Base-by-base conservation (phyloP, 2,113 vertebrate species). In the Hippolais icterina region DNA sequence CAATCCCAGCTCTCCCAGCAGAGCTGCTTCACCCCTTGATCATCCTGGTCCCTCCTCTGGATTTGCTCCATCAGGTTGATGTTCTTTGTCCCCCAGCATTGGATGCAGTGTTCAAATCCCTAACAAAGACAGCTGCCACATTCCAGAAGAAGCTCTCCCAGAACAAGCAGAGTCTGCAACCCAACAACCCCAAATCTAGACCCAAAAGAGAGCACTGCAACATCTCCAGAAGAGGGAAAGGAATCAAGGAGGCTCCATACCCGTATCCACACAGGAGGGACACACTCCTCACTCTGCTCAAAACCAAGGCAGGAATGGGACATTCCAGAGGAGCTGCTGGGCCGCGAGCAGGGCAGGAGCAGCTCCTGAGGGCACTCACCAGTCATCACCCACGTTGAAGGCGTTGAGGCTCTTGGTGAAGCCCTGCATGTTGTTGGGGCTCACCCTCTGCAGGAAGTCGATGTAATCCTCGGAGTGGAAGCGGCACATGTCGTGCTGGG, bases 391-490 rank as follows among this genome's bases (percentile, higher is more conserved):
- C 49, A 99, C 99, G 3, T 99, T 99, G 97, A 99, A 99, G 69
- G 99, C 98, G 17, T 99, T 99, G 87, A 99, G 99, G 96, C 99
- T 99, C 97, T 99, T 99, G 49, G 99, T 99, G 98, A 99, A 99
- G 84, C 99, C 99, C 96, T 99, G 99, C 99, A 99, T 99, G 97
- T 99, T 99, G 92, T 99, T 99, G 92, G 99, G 99, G 96, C 99
- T 99, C 95, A 99, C 99, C 82, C 99, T 98, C 98, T 99, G 99
- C 63, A 99, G 97, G 97, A 99, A 99, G 96, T 99, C 99, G 3
- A 99, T 99, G 98, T 99, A 99, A 82, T 99, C 99, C 95, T 99
- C 99, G 0, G 99, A 99, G 96, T 99, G 99, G 97, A 99, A 99
- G 8, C 99, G 98, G 93, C 99, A 99, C 99, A 99, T 99, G 96